Conservation (phyloP, 2,113 vertebrate genomes). For the Ornithorhynchus anatinus region DNA sequence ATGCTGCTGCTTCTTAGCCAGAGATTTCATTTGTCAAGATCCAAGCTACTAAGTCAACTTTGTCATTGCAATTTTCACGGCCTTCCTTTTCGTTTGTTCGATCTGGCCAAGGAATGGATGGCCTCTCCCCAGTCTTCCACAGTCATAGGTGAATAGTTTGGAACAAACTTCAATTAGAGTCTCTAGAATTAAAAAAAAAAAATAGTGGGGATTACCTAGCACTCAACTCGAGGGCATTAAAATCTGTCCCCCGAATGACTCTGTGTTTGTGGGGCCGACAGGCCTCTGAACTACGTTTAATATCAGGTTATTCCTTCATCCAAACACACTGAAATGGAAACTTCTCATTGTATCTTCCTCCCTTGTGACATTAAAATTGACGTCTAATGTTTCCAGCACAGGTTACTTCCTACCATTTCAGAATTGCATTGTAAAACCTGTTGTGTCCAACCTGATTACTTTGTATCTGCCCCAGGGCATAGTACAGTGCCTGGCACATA, state of each 20-base stretch:
- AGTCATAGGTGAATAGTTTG: slow-evolving; percentile 77
- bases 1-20: slow-evolving; percentile 69
- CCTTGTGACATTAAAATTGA: no score
- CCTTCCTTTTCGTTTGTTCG: slow-evolving; percentile 74
- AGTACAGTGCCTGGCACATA: no score
- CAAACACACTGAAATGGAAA: no score
- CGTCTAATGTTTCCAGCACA: no score
- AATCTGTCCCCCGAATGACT: not conserved
- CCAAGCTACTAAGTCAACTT: slow-evolving; percentile 69
- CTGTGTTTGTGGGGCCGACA: not conserved
- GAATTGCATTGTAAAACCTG: no score
- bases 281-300: no score
- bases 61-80: slow-evolving; percentile 75
- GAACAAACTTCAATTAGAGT: slow-evolving; percentile 74
- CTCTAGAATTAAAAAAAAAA: slow-evolving; percentile 52
- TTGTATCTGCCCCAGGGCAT: no score
- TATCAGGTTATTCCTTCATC: no score
- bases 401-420: no score
- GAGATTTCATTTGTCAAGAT: slow-evolving; percentile 72
- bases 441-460: no score
- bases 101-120: slow-evolving; percentile 74
- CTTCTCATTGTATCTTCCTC: no score
- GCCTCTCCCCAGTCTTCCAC: slow-evolving; percentile 71
- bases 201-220: slow-evolving; percentile 45
- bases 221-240: slow-evolving; percentile 10